A percentile compares a stretch with the other conserved stretches of the same genome.
Conservation (phyloP, 1,140 invertebrate species). For the Drosophila nebulosa region DNA sequence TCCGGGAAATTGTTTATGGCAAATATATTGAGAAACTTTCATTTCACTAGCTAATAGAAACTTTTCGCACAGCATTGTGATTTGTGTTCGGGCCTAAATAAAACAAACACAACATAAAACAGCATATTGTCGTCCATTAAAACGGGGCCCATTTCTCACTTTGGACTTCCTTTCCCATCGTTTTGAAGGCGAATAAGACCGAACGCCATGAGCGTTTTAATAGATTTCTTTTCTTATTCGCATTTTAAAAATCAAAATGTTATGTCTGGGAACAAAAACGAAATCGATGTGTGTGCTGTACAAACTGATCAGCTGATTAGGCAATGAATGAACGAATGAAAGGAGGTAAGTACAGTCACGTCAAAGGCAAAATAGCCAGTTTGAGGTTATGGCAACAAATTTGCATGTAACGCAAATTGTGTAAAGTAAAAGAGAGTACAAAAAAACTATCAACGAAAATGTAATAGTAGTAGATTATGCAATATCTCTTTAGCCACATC, state of each 20-base stretch:
- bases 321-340: constrained; percentile 31
- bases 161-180: constrained; percentile 69
- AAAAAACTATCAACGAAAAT: constrained; percentile 52
- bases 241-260: constrained; percentile 30
- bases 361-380: constrained; percentile 43
- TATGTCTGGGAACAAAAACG: constrained; percentile 49
- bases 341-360: constrained; percentile 50
- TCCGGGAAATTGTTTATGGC: constrained; percentile 3
- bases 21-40: constrained; percentile 7
- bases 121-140: constrained; percentile 37
- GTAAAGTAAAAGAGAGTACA: constrained; percentile 27
- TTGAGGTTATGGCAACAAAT: constrained; percentile 55
- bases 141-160: constrained; percentile 28
- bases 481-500: constrained; percentile 67
- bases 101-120: constrained; percentile 23
- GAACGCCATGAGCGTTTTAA: constrained; percentile 56
- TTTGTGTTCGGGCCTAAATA: not conserved
- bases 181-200: not conserved
- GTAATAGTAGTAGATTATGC: constrained; percentile 66
- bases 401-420: constrained; percentile 61
- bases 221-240: constrained; percentile 37
- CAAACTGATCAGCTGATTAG: constrained; percentile 45
- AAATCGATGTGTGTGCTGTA: constrained; percentile 41
- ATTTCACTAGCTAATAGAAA: constrained; percentile 17
- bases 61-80: constrained; percentile 18